Evolutionary conservation across 2,888 invertebrate genomes (phyloP).

Genomic region (Ryuthela nishihirai): DNA sequence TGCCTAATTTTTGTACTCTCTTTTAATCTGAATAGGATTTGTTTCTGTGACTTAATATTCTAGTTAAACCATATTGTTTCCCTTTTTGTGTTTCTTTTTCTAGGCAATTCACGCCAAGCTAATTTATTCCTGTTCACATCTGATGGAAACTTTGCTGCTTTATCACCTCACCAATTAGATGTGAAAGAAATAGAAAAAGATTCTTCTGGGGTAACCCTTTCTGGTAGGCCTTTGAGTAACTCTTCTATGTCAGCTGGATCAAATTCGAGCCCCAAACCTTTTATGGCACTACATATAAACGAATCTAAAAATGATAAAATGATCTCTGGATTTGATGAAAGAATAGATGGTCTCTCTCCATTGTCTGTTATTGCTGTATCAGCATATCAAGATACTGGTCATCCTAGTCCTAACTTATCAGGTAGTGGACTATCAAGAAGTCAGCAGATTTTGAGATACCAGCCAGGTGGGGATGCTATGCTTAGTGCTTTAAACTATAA

Average conservation of each 20-base stretch:
- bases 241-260: constrained; percentile 21
- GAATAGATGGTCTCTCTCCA: constrained; percentile 34
- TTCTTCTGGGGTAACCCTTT: constrained; percentile 16
- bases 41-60: no score
- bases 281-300: constrained; percentile 27
- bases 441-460: constrained; percentile 46
- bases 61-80: no score
- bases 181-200: constrained; percentile 34
- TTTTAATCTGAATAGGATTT: no score
- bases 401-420: constrained; percentile 47
- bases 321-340: constrained; percentile 31
- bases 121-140: background rate
- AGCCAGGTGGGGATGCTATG: constrained; percentile 50
- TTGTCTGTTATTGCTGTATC: constrained; percentile 42
- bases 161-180: constrained; percentile 33
- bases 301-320: constrained; percentile 39
- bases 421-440: constrained; percentile 26
- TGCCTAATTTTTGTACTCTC: no score
- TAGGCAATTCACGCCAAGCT: background rate
- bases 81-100: no score
- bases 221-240: constrained; percentile 22
- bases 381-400: constrained; percentile 46
- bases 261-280: constrained; percentile 39
- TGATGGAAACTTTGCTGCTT: constrained; percentile 29
- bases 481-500: constrained; percentile 51